Base-by-base conservation (phyloP, 2,888 invertebrate species). In the Lasius platythorax region DNA sequence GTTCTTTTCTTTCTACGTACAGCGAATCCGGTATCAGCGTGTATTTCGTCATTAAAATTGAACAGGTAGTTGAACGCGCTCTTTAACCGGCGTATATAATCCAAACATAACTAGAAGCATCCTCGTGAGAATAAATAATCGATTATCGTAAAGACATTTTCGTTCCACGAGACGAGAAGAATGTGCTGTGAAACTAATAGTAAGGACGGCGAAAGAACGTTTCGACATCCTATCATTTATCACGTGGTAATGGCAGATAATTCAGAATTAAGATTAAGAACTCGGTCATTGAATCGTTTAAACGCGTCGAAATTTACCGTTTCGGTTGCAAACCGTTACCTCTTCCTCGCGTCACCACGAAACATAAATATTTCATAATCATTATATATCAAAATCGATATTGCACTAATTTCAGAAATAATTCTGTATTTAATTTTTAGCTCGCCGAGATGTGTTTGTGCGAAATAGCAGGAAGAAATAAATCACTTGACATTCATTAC, bases 21-120 rank as follows among this genome's bases (percentile, higher is more conserved):
- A 15, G n/a, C 43, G 30, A 78, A 56, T 78, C 43, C 70, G 43
- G 70, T 43, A 30, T 46, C 46, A 3, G 1, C 28, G n/a, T 30
- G 56, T 67, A 67, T 70, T 78, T 70, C 11, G 30, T 70, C 70
- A 33, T 78, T 58, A 58, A 68, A 68, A 78, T 56, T 68, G 2
- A 78, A 68, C 78, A 15, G 56, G 6, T 40, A 68, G 40, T 40
- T 78, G 43, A 78, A 68, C 68, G 43, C 28, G 78, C 68, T 40
- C 68, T 70, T 78, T 70, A 40, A 68, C n/a, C 23, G 43, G 5
- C 12, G 56, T 40, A 30, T 43, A 78, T 37, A 70, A n/a, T 58
- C 3, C n/a, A 3, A 53, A 43, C 11, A n/a, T 58, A 58, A 68
- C 43, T 56, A 56, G 68, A 15, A 40, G 43, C n/a, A 70, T 70